Evolutionary conservation across 2,888 invertebrate species (phyloP), one percentile per base, ranked within the genome.

Genomic region (Leucophenga montana): DNA sequence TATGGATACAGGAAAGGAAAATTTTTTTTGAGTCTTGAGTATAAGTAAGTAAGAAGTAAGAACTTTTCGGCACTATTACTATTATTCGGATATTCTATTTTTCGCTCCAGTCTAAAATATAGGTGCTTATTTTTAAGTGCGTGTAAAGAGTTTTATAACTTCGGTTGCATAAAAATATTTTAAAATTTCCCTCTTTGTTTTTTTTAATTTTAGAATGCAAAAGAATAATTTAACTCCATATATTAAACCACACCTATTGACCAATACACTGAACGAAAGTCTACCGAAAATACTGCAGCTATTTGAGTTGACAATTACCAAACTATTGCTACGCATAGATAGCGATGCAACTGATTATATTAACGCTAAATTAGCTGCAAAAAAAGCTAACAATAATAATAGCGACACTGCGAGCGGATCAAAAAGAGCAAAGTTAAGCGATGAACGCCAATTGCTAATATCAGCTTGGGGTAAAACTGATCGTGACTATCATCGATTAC

Each of bases 201-300:
- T 57, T 0, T 16, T 39, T 64, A 18, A 50, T 74, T 50, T 14
- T 69, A 87, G 89, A 74, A 79, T 89, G 76, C 88, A 88, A 68
- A 88, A 87, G 66, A 83, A 80, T 50, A 85, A 80, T 67, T 75
- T 78, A 13, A 75, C 84, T 27, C 77, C 83, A 0, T 81, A 84
- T 33, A 75, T 87, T 4, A 86, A 83, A 61, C 78, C 80, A 1
- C 80, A 82, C n/a, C 78, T 86, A 5, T 66, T 88, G 1, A 75
- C 79, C 13, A 79, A 82, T 66, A 80, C 86, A 0, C 73, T 88
- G 2, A 87, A 85, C 68, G 85, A 87, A 27, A 88, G 87, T 16
- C 75, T 89, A n/a, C 79, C 85, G 3, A 88, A 88, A 75, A 82
- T 88, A 4, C 74, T 89, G 39, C 85, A 85, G 75, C 86, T 89